Evolutionary conservation across 2,113 vertebrate genomes (phyloP).

Genomic region (Cathartes aura): DNA sequence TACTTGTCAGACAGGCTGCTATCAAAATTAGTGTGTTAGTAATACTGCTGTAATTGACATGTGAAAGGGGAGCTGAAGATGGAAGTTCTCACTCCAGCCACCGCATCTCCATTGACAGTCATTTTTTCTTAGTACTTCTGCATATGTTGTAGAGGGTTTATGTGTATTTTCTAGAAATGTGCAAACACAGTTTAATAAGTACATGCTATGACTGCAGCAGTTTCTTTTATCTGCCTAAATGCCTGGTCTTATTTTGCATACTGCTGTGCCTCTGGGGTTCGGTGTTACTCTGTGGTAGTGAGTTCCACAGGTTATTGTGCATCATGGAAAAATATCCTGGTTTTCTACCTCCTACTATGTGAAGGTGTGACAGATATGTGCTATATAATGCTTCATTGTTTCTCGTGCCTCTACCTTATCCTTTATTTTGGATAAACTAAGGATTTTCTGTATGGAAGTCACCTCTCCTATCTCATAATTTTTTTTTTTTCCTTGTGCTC

Average conservation of each 20-base stretch:
- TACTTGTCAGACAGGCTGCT: slow-evolving; percentile 39
- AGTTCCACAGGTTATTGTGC: not conserved
- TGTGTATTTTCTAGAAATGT: not conserved
- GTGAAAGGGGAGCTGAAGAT: not conserved
- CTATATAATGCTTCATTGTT: not conserved
- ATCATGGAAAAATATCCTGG: not conserved
- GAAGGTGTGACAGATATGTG: not conserved
- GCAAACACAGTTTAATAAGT: not conserved
- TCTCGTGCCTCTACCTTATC: not conserved
- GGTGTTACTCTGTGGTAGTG: not conserved
- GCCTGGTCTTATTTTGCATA: not conserved
- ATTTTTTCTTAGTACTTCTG: not conserved
- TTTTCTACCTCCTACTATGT: not conserved
- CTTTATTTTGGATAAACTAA: not conserved
- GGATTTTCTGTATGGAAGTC: not conserved
- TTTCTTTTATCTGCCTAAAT: not conserved
- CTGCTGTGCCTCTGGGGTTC: not conserved
- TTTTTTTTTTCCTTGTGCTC: not conserved
- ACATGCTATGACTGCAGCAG: not conserved
- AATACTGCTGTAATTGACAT: slow-evolving; percentile 26
- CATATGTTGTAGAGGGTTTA: not conserved
- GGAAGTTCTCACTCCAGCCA: not conserved
- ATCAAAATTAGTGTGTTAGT: slow-evolving; percentile 71
- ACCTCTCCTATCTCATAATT: not conserved
- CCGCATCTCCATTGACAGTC: not conserved